Evolutionary conservation across 2,113 vertebrate genomes (phyloP).

Genomic region (Oxyruncus cristatus): DNA sequence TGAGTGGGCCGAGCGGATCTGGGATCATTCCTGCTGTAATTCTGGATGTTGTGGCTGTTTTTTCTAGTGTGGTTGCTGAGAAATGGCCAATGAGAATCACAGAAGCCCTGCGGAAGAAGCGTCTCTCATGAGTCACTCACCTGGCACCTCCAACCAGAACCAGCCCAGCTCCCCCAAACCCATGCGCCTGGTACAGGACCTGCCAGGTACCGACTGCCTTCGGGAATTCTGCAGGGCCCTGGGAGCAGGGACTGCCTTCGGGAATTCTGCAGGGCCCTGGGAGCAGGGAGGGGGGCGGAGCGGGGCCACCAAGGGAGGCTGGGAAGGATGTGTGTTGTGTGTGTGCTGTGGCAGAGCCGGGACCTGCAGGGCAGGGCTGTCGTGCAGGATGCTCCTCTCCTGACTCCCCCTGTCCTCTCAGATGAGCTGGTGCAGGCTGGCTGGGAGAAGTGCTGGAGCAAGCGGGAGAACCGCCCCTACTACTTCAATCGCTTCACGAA

Average conservation of each 20-base stretch:
- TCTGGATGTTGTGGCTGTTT: neutral
- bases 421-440: conserved; percentile 97
- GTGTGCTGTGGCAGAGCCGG: neutral
- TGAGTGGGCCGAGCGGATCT: neutral
- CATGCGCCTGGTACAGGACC: conserved; percentile 86
- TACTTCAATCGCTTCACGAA: conserved; percentile 99
- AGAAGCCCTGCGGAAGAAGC: conserved; percentile 85
- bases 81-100: conserved; percentile 95
- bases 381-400: neutral
- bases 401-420: conserved; percentile 44
- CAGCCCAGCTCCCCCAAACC: conserved; percentile 89
- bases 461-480: conserved; percentile 93
- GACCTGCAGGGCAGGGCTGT: neutral
- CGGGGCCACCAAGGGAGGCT: accelerated
- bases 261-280: neutral
- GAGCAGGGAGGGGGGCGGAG: neutral
- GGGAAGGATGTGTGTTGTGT: accelerated
- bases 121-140: conserved; percentile 83
- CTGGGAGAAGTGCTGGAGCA: conserved; percentile 99
- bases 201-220: conserved; percentile 80
- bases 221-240: neutral
- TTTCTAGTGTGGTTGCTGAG: conserved; percentile 77
- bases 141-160: conserved; percentile 84
- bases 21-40: neutral
- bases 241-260: neutral